phyloP scores from a whole-genome alignment of 1,140 invertebrate species.

The Drosophila ogumai region DNA sequence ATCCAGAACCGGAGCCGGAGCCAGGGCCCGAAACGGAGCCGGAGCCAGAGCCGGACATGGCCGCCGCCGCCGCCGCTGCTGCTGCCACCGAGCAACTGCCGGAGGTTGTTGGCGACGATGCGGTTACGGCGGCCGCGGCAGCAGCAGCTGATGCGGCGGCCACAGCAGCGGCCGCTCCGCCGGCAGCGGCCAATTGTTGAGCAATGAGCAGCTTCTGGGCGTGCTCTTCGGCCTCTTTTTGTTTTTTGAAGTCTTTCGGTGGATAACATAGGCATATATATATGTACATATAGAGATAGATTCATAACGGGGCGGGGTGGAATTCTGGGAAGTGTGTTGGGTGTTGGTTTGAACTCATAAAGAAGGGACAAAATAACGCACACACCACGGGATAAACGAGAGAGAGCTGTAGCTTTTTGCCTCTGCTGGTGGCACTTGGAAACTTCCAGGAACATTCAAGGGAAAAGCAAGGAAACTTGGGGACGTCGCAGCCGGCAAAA shows the following conservation, averaged over 20 bases:
- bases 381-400: neutral
- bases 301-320: neutral
- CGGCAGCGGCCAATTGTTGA: constrained; percentile 75
- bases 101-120: constrained; percentile 45
- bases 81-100: constrained; percentile 31
- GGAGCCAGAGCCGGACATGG: neutral
- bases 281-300: constrained; percentile 14
- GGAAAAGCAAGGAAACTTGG: neutral
- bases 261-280: constrained; percentile 34
- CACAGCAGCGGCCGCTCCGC: constrained; percentile 43
- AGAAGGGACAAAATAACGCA: neutral
- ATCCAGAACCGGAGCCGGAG: neutral
- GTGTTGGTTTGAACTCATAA: neutral
- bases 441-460: constrained; percentile 7
- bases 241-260: constrained; percentile 78
- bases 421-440: constrained; percentile 3
- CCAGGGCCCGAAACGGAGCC: neutral
- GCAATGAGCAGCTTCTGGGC: constrained; percentile 83
- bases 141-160: constrained; percentile 35
- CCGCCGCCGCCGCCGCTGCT: neutral
- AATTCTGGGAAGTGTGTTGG: neutral
- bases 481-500: constrained; percentile 7
- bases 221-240: constrained; percentile 84
- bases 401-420: neutral
- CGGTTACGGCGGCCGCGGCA: constrained; percentile 23